These are phyloP conservation scores for Bombus pascuorum DNA, from an alignment of 1,140 invertebrate genomes.

Conservation along the genomic window DNA sequence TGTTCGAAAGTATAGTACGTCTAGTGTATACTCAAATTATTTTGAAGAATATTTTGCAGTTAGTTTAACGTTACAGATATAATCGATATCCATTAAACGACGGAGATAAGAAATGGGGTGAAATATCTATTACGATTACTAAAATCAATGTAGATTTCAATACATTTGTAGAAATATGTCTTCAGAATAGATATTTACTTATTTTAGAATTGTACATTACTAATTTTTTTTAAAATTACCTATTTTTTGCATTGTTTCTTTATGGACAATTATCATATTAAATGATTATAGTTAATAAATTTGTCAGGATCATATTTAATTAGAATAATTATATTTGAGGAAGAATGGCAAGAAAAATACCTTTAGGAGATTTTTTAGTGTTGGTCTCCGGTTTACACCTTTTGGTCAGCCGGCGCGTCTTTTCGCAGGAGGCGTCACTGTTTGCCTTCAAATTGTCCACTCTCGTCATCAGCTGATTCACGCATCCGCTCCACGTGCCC, in stretches of 20 bases:
- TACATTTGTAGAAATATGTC: background rate
- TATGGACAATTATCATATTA: too few relatives aligned
- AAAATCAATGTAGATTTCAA: background rate
- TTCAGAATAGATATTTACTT: too few relatives aligned
- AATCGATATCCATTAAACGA: background rate
- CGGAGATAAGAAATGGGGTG: background rate
- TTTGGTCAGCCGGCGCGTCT: conserved; percentile 87
- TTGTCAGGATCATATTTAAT: background rate
- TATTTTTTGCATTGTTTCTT: too few relatives aligned
- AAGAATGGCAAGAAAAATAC: conserved; percentile 42
- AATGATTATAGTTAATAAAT: too few relatives aligned
- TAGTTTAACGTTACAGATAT: background rate
- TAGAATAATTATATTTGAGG: background rate
- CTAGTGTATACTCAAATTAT: background rate
- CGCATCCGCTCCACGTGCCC: conserved; percentile 88
- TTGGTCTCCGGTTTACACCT: conserved; percentile 88
- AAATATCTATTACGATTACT: background rate
- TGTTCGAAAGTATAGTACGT: background rate
- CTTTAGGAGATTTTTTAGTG: conserved; percentile 85
- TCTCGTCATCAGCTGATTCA: conserved; percentile 87
- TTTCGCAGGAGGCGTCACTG: conserved; percentile 88
- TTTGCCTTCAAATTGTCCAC: conserved; percentile 89
- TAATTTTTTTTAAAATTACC: too few relatives aligned
- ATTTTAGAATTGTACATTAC: too few relatives aligned
- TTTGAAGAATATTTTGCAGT: background rate